Evolutionary conservation across 2,797 vertebrate genomes (phyloP).

Genomic region (Pangasius krempfi): DNA sequence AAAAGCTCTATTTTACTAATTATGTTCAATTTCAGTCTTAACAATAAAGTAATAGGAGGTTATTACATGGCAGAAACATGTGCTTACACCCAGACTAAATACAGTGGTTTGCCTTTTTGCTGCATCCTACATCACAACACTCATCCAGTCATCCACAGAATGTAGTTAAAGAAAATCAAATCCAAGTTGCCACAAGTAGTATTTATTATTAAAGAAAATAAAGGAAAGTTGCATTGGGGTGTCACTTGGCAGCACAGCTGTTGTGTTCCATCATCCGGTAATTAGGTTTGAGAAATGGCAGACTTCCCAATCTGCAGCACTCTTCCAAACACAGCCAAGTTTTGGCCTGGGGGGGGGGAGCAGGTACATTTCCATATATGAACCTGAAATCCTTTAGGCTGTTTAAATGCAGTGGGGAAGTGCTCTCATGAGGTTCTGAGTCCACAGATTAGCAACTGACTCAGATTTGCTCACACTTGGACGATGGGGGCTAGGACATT

Average conservation of each 20-base stretch:
- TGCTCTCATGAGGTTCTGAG: slow-evolving; percentile 16
- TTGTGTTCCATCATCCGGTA: not conserved
- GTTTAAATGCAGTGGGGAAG: not conserved
- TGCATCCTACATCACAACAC: not conserved
- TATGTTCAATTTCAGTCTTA: not conserved
- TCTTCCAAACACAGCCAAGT: slow-evolving; percentile 22
- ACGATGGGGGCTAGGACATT: slow-evolving; percentile 20
- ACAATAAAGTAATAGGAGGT: not conserved
- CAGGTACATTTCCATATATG: slow-evolving; percentile 38
- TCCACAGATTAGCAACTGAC: slow-evolving; percentile 43
- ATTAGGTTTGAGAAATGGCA: slow-evolving; percentile 16
- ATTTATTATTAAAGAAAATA: slow-evolving; percentile 2
- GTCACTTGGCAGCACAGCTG: not conserved
- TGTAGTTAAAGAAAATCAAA: not conserved
- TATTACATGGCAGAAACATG: not conserved
- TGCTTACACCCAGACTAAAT: not conserved
- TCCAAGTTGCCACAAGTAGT: not conserved
- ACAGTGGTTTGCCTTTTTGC: not conserved
- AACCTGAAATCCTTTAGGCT: slow-evolving; percentile 18
- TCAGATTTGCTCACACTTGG: slow-evolving; percentile 39
- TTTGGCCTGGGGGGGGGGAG: not conserved
- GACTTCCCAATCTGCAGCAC: not conserved
- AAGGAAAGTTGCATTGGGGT: not conserved
- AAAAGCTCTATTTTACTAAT: not conserved
- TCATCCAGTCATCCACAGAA: not conserved